Base-by-base conservation (phyloP, 2,113 vertebrate genomes). In the Platichthys stellatus region DNA sequence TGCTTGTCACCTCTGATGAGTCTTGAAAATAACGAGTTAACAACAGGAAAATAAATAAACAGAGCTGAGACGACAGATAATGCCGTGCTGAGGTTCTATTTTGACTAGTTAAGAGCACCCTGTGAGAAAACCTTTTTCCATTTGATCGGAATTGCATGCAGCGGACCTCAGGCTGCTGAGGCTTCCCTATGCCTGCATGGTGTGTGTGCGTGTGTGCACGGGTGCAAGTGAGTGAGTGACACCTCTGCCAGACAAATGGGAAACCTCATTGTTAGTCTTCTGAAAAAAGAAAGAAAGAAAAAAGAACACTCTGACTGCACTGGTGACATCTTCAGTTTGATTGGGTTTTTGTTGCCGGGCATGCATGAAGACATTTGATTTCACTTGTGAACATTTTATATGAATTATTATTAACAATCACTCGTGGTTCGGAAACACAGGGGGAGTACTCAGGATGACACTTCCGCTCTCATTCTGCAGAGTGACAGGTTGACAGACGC, bases 11-110 rank as follows among this genome's bases (percentile, higher is more conserved):
- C 18, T 51, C 58, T 15, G 49, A 51, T 58, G 54, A 28, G 31
- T 7, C 62, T 72, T 68, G 35, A 58, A 58, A 23, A 58, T 60
- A 71, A 72, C 51, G 28, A 53, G 49, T 53, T 68, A 84, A 78
- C 64, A 77, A 76, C 40, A 43, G 21, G 11, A 9, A 23, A 11
- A 21, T 6, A 68, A 69, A 62, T 45, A 71, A 54, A 66, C 23
- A 53, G 13, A 60, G 40, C 23, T 20, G 21, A 68, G 38, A 75
- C 66, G 26, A 63, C 58, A 26, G 23, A 51, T 51, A 5, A 9
- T 45, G 64, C 60, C 80, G 74, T 79, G 76, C 56, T 51, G 72
- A 62, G 82, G 88, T 89, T 77, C 85, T 78, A 86, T 88, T 67
- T 83, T 23, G 80, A 89, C 84, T 38, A 43, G 28, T 85, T 71